Evolutionary conservation across 2,797 vertebrate genomes (phyloP).

Genomic region (Melanotaenia maccullochi): DNA sequence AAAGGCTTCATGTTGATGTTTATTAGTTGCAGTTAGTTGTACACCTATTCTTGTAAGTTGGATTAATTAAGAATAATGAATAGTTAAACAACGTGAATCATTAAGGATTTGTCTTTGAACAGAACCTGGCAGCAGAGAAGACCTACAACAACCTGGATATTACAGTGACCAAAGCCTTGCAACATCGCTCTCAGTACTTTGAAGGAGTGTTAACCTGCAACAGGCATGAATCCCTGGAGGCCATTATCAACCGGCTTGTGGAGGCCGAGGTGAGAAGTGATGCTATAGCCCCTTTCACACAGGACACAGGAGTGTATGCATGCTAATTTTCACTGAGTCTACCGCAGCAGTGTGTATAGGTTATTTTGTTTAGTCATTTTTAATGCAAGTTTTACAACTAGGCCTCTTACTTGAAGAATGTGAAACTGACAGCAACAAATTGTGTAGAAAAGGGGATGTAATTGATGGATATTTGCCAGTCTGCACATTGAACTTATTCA

Average conservation of each 20-base stretch:
- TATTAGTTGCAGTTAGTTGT: neutral
- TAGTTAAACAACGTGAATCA: neutral
- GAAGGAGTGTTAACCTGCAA: conserved; percentile 96
- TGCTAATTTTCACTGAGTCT: neutral
- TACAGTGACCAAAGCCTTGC: conserved; percentile 94
- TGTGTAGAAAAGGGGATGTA: no score
- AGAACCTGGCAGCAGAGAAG: conserved; percentile 98
- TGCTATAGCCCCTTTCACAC: neutral
- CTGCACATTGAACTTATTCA: neutral
- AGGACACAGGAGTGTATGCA: neutral
- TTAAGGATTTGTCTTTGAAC: conserved; percentile 6
- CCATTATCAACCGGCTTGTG: conserved; percentile 95
- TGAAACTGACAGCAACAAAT: no score
- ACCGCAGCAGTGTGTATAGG: no score
- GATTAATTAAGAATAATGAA: neutral
- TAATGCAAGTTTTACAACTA: no score
- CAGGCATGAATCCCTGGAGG: conserved; percentile 90
- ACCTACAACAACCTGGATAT: conserved; percentile 98
- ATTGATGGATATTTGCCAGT: no score
- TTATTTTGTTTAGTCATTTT: no score
- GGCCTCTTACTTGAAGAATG: no score
- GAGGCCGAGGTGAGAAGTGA: conserved; percentile 89
- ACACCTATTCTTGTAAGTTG: neutral
- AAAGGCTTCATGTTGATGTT: neutral
- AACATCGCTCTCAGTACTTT: conserved; percentile 97